phyloP scores from a whole-genome alignment of 1,140 invertebrate species.

The Stenopsyche tienmushanensis region DNA sequence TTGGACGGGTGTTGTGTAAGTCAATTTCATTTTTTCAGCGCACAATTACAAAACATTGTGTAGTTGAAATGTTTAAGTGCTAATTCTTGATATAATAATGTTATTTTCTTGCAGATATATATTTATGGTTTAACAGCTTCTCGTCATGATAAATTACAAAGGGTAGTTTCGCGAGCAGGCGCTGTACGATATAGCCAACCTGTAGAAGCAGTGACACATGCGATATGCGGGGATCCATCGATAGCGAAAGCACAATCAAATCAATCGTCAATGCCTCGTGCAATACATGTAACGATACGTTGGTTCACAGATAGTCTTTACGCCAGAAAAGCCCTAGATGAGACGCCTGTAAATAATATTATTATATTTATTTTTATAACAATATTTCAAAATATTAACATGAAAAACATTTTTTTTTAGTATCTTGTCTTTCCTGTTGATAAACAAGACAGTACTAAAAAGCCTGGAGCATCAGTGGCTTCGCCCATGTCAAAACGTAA shows the following conservation, averaged over 20 bases:
- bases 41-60: background rate
- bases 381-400: background rate
- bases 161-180: slow-evolving; percentile 76
- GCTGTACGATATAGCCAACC: slow-evolving; percentile 77
- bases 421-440: slow-evolving; percentile 52
- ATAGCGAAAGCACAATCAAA: slow-evolving; percentile 5
- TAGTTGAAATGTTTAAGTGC: slow-evolving; percentile 1
- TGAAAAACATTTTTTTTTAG: slow-evolving; percentile 22
- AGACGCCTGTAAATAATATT: slow-evolving; percentile 48
- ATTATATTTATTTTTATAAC: background rate
- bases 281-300: slow-evolving; percentile 64
- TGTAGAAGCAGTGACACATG: slow-evolving; percentile 76
- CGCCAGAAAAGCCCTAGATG: slow-evolving; percentile 59
- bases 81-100: background rate
- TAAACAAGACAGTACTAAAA: slow-evolving; percentile 59
- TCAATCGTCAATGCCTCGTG: slow-evolving; percentile 50
- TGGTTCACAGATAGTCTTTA: slow-evolving; percentile 78
- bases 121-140: slow-evolving; percentile 64
- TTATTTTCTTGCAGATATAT: slow-evolving; percentile 56
- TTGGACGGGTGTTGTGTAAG: slow-evolving; percentile 81
- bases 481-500: slow-evolving; percentile 53
- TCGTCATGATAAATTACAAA: slow-evolving; percentile 73
- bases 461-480: slow-evolving; percentile 41
- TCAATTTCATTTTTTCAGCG: slow-evolving; percentile 43
- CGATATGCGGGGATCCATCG: slow-evolving; percentile 67